Conservation (phyloP, 2,113 vertebrate genomes). For the Megaceryle torquata region DNA sequence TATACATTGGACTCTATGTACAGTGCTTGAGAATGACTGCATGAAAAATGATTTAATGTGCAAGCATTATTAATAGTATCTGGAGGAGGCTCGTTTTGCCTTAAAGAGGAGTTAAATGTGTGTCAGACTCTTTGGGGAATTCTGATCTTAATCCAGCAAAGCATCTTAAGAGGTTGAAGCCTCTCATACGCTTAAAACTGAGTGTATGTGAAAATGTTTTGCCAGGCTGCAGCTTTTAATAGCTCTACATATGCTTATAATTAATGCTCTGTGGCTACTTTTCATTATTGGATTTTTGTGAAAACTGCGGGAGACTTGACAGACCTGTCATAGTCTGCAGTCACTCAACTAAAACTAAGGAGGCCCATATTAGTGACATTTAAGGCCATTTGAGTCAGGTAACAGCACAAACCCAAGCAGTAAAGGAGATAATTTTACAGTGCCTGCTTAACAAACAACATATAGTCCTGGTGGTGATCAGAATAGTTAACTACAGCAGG, state of each 20-base stretch:
- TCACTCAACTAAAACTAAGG: conserved; percentile 15
- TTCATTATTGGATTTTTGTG: background rate
- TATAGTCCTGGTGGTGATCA: background rate
- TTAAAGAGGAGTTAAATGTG: background rate
- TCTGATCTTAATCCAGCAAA: conserved; percentile 33
- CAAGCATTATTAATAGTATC: background rate
- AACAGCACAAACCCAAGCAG: background rate
- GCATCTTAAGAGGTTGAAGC: background rate
- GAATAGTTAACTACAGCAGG: background rate
- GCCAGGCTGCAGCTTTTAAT: conserved; percentile 11
- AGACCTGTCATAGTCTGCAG: conserved; percentile 3
- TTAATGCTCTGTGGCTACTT: background rate
- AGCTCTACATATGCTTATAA: background rate
- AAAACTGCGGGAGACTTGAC: background rate
- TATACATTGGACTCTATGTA: background rate
- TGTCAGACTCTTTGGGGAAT: background rate
- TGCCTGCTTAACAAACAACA: background rate
- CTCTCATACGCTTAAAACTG: background rate
- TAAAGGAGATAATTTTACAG: background rate
- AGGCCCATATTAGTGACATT: conserved; percentile 9
- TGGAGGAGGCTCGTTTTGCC: background rate
- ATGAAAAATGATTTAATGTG: background rate
- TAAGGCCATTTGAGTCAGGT: background rate
- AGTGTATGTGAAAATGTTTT: background rate
- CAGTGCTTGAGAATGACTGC: background rate